phyloP scores from a whole-genome alignment of 2,113 vertebrate genomes.

The Albula glossodonta region DNA sequence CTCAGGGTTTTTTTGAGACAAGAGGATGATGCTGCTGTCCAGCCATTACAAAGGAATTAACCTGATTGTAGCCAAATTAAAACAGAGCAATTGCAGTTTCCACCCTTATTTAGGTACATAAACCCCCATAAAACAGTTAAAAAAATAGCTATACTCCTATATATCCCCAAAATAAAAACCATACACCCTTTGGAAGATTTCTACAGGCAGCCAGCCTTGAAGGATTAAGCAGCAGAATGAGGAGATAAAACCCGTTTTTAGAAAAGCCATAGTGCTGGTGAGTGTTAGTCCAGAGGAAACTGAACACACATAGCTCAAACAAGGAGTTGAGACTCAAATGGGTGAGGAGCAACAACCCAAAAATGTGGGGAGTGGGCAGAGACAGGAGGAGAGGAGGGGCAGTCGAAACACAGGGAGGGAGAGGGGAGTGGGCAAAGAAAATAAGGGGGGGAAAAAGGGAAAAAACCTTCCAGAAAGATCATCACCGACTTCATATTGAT shows the following conservation, averaged over 20 bases:
- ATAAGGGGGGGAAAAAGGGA: conserved; percentile 47
- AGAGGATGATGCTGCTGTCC: too few relatives aligned
- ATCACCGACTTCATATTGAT: conserved; percentile 98
- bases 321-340: conserved; percentile 53
- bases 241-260: conserved; percentile 27
- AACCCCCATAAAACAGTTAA: not conserved
- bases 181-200: conserved; percentile 23
- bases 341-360: conserved; percentile 70
- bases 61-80: not conserved
- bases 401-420: conserved; percentile 34
- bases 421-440: conserved; percentile 33
- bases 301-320: conserved; percentile 45
- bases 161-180: conserved; percentile 10
- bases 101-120: conserved; percentile 45
- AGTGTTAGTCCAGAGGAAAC: conserved; percentile 69
- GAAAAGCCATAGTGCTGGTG: conserved; percentile 56
- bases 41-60: not conserved
- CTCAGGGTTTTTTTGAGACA: too few relatives aligned
- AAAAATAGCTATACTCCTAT: conserved; percentile 12
- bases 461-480: conserved; percentile 97
- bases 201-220: conserved; percentile 42
- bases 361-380: conserved; percentile 44
- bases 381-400: conserved; percentile 30
- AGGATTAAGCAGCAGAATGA: conserved; percentile 36
- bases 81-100: conserved; percentile 48